phyloP scores from a whole-genome alignment of 2,888 invertebrate species.

The Leptarthrus brevirostris region DNA sequence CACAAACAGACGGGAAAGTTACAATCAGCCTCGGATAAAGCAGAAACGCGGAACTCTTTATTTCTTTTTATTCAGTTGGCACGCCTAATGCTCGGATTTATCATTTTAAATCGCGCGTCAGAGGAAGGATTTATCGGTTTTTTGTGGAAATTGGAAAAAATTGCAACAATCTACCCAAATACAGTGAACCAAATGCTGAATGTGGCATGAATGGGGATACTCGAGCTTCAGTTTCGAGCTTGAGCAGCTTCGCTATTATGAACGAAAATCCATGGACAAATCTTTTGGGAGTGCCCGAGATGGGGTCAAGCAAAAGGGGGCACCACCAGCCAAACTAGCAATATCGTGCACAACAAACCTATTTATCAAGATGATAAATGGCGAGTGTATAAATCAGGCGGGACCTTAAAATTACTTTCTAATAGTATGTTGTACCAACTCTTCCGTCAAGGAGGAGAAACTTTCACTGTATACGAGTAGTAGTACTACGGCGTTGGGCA shows the following conservation, averaged over 20 bases:
- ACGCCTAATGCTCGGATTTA: slow-evolving; percentile 48
- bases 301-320: slow-evolving; percentile 44
- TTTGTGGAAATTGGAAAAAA: slow-evolving; percentile 48
- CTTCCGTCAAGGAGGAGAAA: slow-evolving; percentile 41
- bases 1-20: neutral
- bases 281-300: slow-evolving; percentile 45
- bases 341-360: slow-evolving; percentile 49
- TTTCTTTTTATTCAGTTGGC: slow-evolving; percentile 33
- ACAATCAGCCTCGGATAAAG: slow-evolving; percentile 30
- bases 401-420: slow-evolving; percentile 50
- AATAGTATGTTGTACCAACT: slow-evolving; percentile 45
- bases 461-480: slow-evolving; percentile 36
- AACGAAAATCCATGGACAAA: slow-evolving; percentile 34
- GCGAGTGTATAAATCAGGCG: slow-evolving; percentile 47
- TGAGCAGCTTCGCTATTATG: slow-evolving; percentile 1
- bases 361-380: slow-evolving; percentile 51
- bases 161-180: slow-evolving; percentile 43
- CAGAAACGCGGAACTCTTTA: slow-evolving; percentile 34
- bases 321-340: neutral
- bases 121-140: slow-evolving; percentile 48
- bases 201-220: neutral
- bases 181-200: slow-evolving; percentile 6
- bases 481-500: neutral
- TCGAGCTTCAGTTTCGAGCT: neutral
- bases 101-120: slow-evolving; percentile 49